Conservation (phyloP, 2,797 vertebrate species). For the Micrastur ruficollis region DNA sequence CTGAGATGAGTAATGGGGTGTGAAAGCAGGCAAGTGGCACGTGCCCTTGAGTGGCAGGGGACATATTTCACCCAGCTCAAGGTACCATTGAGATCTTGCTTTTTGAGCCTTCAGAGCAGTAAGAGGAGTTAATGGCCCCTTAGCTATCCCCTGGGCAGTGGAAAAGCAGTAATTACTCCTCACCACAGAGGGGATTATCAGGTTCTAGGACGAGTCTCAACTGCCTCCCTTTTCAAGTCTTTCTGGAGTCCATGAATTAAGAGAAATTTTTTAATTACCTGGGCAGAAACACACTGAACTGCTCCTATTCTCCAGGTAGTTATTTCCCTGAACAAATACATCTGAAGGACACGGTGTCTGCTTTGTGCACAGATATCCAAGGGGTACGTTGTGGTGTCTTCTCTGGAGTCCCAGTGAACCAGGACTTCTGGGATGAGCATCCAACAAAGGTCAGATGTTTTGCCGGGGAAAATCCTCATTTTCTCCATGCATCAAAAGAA, state of each 20-base stretch:
- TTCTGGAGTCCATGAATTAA: neutral
- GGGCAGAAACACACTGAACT: neutral
- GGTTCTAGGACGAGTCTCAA: neutral
- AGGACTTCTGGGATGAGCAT: neutral
- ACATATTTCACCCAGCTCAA: neutral
- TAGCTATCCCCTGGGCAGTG: neutral
- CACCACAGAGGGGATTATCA: neutral
- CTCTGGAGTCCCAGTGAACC: neutral
- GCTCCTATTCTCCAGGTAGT: neutral
- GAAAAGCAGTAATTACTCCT: neutral
- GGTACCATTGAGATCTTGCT: neutral
- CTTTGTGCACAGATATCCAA: neutral
- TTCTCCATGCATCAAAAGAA: neutral
- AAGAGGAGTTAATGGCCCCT: neutral
- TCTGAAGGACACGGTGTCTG: neutral
- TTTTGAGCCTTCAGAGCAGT: fast-evolving
- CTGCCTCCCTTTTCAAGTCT: neutral
- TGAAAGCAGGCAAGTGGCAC: neutral
- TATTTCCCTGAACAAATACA: neutral
- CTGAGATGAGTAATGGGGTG: neutral
- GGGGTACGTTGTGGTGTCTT: fast-evolving
- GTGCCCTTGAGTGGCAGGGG: neutral
- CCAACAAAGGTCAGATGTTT: neutral
- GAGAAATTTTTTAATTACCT: neutral
- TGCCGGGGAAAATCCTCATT: neutral